Evolutionary conservation across 2,797 vertebrate genomes (phyloP).

Genomic region (Paguma larvata): DNA sequence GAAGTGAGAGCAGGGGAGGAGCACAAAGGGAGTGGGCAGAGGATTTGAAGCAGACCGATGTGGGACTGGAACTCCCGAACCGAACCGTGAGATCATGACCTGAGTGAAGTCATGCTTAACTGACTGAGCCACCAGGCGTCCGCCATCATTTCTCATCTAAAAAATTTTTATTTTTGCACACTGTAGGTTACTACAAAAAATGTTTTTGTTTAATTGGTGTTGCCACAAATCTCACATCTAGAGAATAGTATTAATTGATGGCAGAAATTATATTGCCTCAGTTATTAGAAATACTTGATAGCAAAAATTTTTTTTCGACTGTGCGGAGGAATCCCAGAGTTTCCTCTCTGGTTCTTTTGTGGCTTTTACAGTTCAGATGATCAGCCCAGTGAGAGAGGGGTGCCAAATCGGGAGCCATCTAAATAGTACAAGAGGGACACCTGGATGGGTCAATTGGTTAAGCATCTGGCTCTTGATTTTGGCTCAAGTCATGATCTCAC

Average conservation of each 20-base stretch:
- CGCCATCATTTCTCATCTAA: neutral
- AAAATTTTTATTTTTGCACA: neutral
- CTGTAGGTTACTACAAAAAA: neutral
- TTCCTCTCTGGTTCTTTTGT: neutral
- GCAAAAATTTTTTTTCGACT: neutral
- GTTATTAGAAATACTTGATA: conserved; percentile 47
- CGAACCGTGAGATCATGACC: too few species aligned
- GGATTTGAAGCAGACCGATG: too few species aligned
- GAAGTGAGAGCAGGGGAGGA: too few species aligned
- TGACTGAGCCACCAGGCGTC: too few species aligned
- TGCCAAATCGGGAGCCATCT: conserved; percentile 40
- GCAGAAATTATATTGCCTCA: neutral
- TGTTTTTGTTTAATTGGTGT: neutral
- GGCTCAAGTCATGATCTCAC: too few species aligned
- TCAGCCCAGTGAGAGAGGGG: neutral
- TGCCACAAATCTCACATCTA: neutral
- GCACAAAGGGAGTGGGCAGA: too few species aligned
- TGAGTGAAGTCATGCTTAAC: too few species aligned
- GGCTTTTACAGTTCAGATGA: neutral
- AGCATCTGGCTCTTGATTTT: too few species aligned
- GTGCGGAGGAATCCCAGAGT: neutral
- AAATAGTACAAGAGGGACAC: neutral
- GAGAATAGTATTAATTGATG: neutral
- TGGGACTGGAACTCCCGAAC: too few species aligned
- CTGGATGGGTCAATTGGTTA: too few species aligned